phyloP scores from a whole-genome alignment of 2,888 invertebrate species.

The Meta bourneti region DNA sequence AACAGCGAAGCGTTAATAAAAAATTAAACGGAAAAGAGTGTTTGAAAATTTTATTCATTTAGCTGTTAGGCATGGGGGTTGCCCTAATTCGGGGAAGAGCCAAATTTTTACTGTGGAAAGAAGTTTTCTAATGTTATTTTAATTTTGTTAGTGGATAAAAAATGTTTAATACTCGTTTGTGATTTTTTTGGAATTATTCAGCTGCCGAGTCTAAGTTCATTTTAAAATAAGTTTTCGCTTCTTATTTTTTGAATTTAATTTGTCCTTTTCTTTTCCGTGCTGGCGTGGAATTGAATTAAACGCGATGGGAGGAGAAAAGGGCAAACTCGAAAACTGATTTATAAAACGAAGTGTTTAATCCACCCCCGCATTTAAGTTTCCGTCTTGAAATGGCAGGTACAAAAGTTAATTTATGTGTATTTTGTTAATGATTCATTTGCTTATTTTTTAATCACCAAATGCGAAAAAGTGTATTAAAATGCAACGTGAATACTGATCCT shows the following conservation, averaged over 20 bases:
- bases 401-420: background rate
- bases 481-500: too few species aligned
- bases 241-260: conserved; percentile 44
- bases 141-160: conserved; percentile 43
- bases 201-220: conserved; percentile 21
- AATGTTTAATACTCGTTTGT: background rate
- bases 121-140: conserved; percentile 58
- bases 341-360: background rate
- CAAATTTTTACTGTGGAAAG: background rate
- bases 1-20: conserved; percentile 10
- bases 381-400: background rate
- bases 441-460: background rate
- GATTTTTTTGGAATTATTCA: background rate
- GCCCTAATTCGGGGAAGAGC: background rate
- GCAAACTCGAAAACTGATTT: conserved; percentile 5
- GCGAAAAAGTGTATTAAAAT: too few species aligned
- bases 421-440: background rate
- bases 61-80: background rate
- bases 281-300: conserved; percentile 24
- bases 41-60: conserved; percentile 51
- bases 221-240: conserved; percentile 31
- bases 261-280: conserved; percentile 9
- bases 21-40: conserved; percentile 10
- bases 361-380: background rate
- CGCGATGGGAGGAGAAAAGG: background rate